phyloP scores from a whole-genome alignment of 2,113 vertebrate genomes.

The Epinephelus moara region DNA sequence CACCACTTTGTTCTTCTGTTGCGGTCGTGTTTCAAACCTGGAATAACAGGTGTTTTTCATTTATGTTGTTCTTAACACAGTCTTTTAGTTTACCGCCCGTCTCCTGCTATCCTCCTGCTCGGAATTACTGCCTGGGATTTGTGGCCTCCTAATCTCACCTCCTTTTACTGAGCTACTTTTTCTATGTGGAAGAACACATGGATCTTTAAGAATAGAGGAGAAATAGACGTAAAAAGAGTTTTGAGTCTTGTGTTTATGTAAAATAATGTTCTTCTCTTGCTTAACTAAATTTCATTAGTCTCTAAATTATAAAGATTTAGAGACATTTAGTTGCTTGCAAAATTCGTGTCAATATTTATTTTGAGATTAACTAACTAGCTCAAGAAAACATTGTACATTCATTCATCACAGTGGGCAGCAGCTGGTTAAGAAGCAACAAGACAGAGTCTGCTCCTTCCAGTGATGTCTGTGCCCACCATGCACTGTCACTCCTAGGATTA shows the following conservation, averaged over 20 bases:
- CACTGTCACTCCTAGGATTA: slow-evolving; percentile 51
- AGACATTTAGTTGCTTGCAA: neutral
- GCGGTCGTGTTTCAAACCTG: slow-evolving; percentile 64
- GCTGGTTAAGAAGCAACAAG: slow-evolving; percentile 19
- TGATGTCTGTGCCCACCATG: slow-evolving; percentile 38
- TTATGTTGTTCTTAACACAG: slow-evolving; percentile 59
- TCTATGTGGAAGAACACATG: neutral
- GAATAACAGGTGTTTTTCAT: slow-evolving; percentile 77
- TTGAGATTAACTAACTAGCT: neutral
- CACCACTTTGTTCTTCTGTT: slow-evolving; percentile 68
- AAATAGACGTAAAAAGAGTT: neutral
- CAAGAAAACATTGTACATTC: neutral
- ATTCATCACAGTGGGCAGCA: slow-evolving; percentile 39
- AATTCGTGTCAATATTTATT: neutral
- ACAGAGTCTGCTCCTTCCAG: slow-evolving; percentile 5
- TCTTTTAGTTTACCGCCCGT: slow-evolving; percentile 59
- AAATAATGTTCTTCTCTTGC: neutral
- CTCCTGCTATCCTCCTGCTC: slow-evolving; percentile 50
- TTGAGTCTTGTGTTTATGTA: slow-evolving; percentile 2
- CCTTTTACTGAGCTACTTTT: slow-evolving; percentile 11
- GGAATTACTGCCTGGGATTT: slow-evolving; percentile 44
- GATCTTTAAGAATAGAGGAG: neutral
- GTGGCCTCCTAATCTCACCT: slow-evolving; percentile 33
- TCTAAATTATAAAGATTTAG: neutral
- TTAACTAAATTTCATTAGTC: neutral